Conservation (phyloP, 2,113 vertebrate genomes). For the Glaucomys volans region DNA sequence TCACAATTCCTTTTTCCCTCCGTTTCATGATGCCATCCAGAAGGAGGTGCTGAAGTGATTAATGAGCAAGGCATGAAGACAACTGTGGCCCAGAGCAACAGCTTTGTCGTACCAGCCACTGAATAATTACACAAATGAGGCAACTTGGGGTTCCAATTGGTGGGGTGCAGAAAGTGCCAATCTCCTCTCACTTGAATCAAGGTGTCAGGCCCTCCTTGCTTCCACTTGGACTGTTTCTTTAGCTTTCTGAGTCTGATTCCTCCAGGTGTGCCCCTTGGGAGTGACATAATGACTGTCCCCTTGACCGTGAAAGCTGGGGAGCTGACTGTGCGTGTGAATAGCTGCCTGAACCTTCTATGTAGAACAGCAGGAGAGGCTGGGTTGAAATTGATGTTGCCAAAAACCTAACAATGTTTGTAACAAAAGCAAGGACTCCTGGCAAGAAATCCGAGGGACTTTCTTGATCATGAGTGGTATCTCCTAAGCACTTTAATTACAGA, state of each 20-base stretch:
- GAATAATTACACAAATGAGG: slow-evolving; percentile 80
- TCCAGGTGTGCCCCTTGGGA: not conserved
- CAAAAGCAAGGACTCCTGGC: slow-evolving; percentile 73
- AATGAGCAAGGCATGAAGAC: slow-evolving; percentile 80
- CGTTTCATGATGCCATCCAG: slow-evolving; percentile 39
- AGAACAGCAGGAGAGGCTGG: not conserved
- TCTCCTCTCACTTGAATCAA: not conserved
- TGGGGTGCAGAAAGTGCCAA: slow-evolving; percentile 48
- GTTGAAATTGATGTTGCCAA: not conserved
- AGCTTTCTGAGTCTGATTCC: not conserved
- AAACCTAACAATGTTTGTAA: slow-evolving; percentile 19
- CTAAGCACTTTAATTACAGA: slow-evolving; percentile 81
- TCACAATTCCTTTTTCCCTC: slow-evolving; percentile 58
- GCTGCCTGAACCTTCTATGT: rapidly evolving
- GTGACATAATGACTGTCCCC: not conserved
- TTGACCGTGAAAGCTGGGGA: not conserved
- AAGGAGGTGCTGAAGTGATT: slow-evolving; percentile 79
- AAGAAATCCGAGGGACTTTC: slow-evolving; percentile 60
- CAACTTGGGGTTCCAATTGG: slow-evolving; percentile 61
- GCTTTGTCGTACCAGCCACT: slow-evolving; percentile 63
- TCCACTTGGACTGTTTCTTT: not conserved
- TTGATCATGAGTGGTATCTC: slow-evolving; percentile 77
- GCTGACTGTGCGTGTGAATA: not conserved
- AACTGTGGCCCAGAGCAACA: slow-evolving; percentile 77
- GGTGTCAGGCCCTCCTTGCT: not conserved